A percentile compares a stretch with the other conserved stretches of the same genome.
Conservation (phyloP, 2,797 vertebrate genomes). For the Kryptopterus vitreolus region DNA sequence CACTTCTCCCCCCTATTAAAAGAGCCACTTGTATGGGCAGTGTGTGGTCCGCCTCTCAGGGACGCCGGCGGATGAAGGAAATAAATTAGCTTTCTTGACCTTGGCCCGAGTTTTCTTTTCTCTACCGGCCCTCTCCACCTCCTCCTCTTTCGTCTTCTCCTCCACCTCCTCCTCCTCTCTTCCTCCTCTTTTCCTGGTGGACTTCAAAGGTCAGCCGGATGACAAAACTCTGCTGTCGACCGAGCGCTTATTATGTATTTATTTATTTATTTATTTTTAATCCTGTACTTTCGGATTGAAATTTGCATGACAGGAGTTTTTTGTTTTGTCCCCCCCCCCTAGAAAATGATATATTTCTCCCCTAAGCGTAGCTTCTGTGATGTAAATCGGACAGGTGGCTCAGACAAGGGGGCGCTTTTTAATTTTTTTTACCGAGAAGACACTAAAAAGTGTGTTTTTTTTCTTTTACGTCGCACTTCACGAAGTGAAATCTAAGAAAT, state of each 20-base stretch:
- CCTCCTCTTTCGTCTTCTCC: conserved; percentile 41
- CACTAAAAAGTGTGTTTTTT: neutral
- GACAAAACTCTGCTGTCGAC: conserved; percentile 67
- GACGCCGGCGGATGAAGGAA: conserved; percentile 72
- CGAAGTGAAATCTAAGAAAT: too few relatives aligned
- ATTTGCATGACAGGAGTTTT: neutral
- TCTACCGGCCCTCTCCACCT: conserved; percentile 42
- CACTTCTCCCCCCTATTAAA: conserved; percentile 67
- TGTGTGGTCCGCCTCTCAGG: conserved; percentile 76
- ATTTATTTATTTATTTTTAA: too few relatives aligned
- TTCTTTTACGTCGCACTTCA: too few relatives aligned
- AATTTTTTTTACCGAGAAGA: too few relatives aligned
- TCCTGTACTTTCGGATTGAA: neutral
- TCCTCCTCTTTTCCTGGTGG: conserved; percentile 55
- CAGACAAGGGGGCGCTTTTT: neutral
- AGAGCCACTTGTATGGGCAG: conserved; percentile 68
- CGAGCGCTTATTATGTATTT: too few relatives aligned
- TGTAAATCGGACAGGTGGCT: conserved; percentile 15
- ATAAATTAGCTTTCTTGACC: conserved; percentile 83
- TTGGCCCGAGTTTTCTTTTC: conserved; percentile 75
- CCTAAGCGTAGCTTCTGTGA: neutral
- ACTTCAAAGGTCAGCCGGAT: conserved; percentile 76
- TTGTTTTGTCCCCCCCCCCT: neutral
- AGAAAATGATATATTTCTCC: neutral
- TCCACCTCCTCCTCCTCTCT: conserved; percentile 50